Base-by-base conservation (phyloP, 2,113 vertebrate genomes). In the Cinclus cinclus region DNA sequence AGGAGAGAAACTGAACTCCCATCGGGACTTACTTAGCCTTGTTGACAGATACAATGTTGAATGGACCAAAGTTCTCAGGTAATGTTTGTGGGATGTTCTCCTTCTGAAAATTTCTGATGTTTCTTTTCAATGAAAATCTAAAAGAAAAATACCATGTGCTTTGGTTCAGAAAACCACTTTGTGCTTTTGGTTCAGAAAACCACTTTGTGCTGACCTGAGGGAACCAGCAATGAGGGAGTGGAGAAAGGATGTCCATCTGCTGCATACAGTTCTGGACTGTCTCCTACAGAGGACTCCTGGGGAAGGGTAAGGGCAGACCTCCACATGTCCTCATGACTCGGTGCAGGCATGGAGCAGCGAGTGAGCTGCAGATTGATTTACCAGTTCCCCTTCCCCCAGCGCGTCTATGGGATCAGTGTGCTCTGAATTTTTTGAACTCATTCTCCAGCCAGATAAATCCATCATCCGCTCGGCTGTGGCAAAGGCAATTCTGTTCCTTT, bases 391-490 rank as follows among this genome's bases (percentile, higher is more conserved):
- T 53, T 83, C 75, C 50, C 42, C 23, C 82, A 39, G 44, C 41
- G 80, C 27, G 55, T 94, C 83, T 23, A 6, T 59, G 68, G 59
- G 42, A 74, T 88, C 79, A 41, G 21, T 65, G 55, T 74, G 42
- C 52, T 92, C 50, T 65, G 71, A 52, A 37, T 68, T 55, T 70
- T 88, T 87, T 37, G 33, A 22, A 4, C n/a, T 93, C 56, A 4
- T 59, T 94, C 55, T 30, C 52, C 52, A 86, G 80, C 39, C 76
- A 56, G 89, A 86, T 71, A 96, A 94, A 96, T 97, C 95, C 94
- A 95, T 96, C 90, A 92, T 19, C 60, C 3, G 0, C 90, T 86
- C 3, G 5, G 46, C 92, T 92, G 88, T 9, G 9, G 46, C 1
- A 9, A 59, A 73, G 68, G 79, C 17, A 42, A 56, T 68, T 85